A percentile compares a stretch with the other conserved stretches of the same genome.
phyloP scores from a whole-genome alignment of 2,113 vertebrate genomes.

The Calonectris borealis region DNA sequence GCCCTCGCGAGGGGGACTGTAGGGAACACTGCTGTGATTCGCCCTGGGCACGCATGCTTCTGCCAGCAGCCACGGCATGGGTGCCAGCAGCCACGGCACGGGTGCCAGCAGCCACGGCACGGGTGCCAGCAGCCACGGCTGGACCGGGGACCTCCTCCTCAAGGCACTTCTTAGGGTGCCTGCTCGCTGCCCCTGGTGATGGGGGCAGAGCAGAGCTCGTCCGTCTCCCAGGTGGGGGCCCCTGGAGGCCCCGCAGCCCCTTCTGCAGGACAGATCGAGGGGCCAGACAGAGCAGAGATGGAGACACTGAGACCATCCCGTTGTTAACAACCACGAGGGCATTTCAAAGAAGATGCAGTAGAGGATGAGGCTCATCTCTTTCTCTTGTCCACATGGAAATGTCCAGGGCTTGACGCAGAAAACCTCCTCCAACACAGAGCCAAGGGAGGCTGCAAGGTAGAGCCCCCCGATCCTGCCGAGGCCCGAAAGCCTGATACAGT shows the following conservation, averaged over 20 bases:
- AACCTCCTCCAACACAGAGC: neutral
- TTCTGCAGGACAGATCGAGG: neutral
- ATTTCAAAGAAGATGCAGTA: neutral
- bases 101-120: neutral
- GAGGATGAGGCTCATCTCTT: neutral
- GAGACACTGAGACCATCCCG: neutral
- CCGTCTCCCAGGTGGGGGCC: neutral
- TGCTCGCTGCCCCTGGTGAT: neutral
- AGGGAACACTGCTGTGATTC: neutral
- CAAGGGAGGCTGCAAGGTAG: neutral
- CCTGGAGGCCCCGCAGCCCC: fast-evolving
- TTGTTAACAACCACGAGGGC: neutral
- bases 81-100: neutral
- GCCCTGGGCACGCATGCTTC: neutral
- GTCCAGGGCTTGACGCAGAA: neutral
- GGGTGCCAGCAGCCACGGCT: neutral
- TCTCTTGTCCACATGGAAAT: neutral
- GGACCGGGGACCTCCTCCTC: neutral
- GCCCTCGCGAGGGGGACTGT: fast-evolving
- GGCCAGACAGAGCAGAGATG: neutral
- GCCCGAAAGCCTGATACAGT: neutral
- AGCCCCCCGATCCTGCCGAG: neutral
- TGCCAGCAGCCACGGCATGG: neutral
- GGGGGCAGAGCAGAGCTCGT: neutral
- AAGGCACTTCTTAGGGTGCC: neutral